Evolutionary conservation across 1,140 invertebrate genomes (phyloP).

Genomic region (Drosophila albomicans): DNA sequence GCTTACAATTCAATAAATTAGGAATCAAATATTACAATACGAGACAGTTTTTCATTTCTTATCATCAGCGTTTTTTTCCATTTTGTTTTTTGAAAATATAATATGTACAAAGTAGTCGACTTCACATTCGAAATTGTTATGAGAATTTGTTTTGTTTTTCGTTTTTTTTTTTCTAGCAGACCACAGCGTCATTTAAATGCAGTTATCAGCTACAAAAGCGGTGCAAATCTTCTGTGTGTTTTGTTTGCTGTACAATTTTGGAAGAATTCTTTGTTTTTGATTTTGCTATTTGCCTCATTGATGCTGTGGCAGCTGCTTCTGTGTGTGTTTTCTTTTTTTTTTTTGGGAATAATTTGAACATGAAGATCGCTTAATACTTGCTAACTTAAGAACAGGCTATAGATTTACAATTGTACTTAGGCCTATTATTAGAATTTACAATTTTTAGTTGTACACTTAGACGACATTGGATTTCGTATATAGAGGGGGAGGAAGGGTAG

Average conservation of each 20-base stretch:
- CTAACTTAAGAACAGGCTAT: slow-evolving; percentile 67
- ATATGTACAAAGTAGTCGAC: slow-evolving; percentile 48
- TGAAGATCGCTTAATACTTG: slow-evolving; percentile 76
- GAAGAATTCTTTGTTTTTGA: slow-evolving; percentile 4
- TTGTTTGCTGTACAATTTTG: slow-evolving; percentile 7
- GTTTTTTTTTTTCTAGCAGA: background rate
- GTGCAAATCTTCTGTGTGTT: slow-evolving; percentile 7
- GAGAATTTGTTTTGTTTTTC: slow-evolving; percentile 8
- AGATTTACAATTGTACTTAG: slow-evolving; percentile 74
- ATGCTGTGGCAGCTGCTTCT: slow-evolving; percentile 20
- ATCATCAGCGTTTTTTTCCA: background rate
- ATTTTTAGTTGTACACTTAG: slow-evolving; percentile 53
- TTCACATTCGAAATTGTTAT: slow-evolving; percentile 30
- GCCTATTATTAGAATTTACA: slow-evolving; percentile 81
- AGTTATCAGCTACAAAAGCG: slow-evolving; percentile 39
- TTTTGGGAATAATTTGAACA: slow-evolving; percentile 24
- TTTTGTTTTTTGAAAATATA: slow-evolving; percentile 26
- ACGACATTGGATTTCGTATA: slow-evolving; percentile 35
- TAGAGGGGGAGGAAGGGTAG: background rate
- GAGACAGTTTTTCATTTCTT: slow-evolving; percentile 55
- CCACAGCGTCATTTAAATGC: slow-evolving; percentile 48
- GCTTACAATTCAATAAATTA: slow-evolving; percentile 71
- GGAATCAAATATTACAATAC: slow-evolving; percentile 73
- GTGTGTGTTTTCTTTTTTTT: slow-evolving; percentile 1
- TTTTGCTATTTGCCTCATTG: slow-evolving; percentile 1